These are phyloP conservation scores for Phymatocera aterrima DNA, from an alignment of 2,888 invertebrate genomes.

Conservation along the genomic window DNA sequence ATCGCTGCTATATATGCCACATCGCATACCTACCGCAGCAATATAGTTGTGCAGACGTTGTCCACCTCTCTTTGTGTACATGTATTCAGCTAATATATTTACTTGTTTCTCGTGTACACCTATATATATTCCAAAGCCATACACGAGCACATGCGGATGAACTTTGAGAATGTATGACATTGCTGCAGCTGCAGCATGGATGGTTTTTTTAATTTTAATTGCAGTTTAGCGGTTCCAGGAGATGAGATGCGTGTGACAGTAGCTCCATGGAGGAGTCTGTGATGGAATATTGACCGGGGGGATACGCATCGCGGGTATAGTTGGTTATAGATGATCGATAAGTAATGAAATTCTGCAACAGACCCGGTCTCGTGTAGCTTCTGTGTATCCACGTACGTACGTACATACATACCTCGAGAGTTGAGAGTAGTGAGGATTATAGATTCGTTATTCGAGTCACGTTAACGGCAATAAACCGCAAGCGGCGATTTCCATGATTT, in stretches of 20 bases:
- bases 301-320: not conserved
- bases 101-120: not conserved
- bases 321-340: not conserved
- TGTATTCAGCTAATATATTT: not conserved
- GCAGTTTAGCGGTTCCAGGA: not conserved
- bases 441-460: constrained; percentile 3
- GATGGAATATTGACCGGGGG: no score
- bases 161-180: not conserved
- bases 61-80: not conserved
- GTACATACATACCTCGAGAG: not conserved
- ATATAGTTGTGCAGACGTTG: not conserved
- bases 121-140: not conserved
- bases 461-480: constrained; percentile 22
- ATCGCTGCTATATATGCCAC: no score
- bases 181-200: not conserved
- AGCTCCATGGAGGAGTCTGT: not conserved
- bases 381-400: no score
- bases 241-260: not conserved
- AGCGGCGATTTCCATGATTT: constrained; percentile 37
- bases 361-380: no score
- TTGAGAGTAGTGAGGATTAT: not conserved
- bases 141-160: not conserved
- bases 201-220: not conserved
- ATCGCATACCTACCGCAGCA: not conserved
- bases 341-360: not conserved